Conservation (phyloP, 2,888 invertebrate genomes). For the Polylopha cassiicola region DNA sequence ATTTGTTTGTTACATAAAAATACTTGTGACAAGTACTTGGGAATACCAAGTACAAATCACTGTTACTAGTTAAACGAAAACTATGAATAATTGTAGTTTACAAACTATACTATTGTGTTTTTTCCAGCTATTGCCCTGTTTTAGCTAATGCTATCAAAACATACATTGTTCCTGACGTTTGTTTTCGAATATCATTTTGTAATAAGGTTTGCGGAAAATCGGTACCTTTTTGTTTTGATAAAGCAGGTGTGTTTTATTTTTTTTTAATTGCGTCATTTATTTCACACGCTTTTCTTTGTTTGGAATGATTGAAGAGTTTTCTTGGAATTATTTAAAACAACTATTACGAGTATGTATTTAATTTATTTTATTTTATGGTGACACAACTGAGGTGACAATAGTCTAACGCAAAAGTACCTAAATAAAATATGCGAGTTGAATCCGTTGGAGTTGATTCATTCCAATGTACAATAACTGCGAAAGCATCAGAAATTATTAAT, state of each 20-base stretch:
- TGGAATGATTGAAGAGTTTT: too few relatives aligned
- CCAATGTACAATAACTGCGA: too few relatives aligned
- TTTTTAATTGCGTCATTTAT: conserved; percentile 10
- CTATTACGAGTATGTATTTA: too few relatives aligned
- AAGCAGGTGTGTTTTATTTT: conserved; percentile 10
- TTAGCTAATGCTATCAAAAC: conserved; percentile 26
- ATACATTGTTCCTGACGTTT: conserved; percentile 8
- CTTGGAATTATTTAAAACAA: too few relatives aligned
- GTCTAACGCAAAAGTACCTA: neutral
- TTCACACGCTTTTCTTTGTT: too few relatives aligned
- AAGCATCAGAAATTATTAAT: too few relatives aligned
- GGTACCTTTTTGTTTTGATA: conserved; percentile 15
- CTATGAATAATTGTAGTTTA: conserved; percentile 29
- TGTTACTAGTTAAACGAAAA: conserved; percentile 36
- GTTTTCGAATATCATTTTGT: conserved; percentile 12
- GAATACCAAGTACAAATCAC: conserved; percentile 18
- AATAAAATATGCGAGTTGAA: neutral
- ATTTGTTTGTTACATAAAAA: neutral
- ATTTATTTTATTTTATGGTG: too few relatives aligned
- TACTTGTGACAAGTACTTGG: too few relatives aligned
- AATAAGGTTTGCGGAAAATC: conserved; percentile 16
- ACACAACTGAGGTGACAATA: too few relatives aligned
- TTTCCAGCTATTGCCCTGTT: conserved; percentile 28
- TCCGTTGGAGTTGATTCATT: too few relatives aligned
- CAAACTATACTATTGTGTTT: conserved; percentile 33